These are phyloP conservation scores for Palythoa grandiflora DNA, from an alignment of 92 coral and sea anemone species.

Conservation along the genomic window DNA sequence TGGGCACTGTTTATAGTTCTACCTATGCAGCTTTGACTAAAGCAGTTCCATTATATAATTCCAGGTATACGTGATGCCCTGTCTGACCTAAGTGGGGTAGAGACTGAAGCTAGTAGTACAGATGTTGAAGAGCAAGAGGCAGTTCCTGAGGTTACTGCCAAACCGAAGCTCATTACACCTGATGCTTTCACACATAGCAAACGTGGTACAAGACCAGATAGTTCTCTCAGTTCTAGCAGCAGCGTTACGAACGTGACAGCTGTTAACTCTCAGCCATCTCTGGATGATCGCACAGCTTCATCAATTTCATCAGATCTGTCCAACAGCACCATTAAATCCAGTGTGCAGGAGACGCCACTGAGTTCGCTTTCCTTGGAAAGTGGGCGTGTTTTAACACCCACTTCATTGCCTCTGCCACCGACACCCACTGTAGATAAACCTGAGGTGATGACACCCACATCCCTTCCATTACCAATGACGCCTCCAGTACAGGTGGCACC, in stretches of 20 bases:
- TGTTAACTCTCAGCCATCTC: constrained; percentile 71
- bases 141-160: constrained; percentile 59
- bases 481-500: constrained; percentile 52
- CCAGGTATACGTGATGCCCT: constrained; percentile 87
- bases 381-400: constrained; percentile 74
- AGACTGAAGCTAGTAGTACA: constrained; percentile 86
- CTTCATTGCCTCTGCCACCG: constrained; percentile 80
- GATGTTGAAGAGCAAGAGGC: constrained; percentile 83
- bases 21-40: background rate
- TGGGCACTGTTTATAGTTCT: too few species aligned
- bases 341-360: constrained; percentile 70
- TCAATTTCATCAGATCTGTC: constrained; percentile 86
- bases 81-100: constrained; percentile 96
- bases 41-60: background rate
- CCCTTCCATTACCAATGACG: constrained; percentile 63
- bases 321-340: constrained; percentile 80
- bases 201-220: constrained; percentile 70
- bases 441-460: constrained; percentile 49
- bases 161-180: constrained; percentile 86
- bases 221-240: constrained; percentile 68
- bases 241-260: constrained; percentile 88
- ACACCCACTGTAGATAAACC: constrained; percentile 66
- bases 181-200: constrained; percentile 82
- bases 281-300: constrained; percentile 72
- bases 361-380: constrained; percentile 58